Evolutionary conservation across 2,797 vertebrate species (phyloP).

Genomic region (Manis javanica): DNA sequence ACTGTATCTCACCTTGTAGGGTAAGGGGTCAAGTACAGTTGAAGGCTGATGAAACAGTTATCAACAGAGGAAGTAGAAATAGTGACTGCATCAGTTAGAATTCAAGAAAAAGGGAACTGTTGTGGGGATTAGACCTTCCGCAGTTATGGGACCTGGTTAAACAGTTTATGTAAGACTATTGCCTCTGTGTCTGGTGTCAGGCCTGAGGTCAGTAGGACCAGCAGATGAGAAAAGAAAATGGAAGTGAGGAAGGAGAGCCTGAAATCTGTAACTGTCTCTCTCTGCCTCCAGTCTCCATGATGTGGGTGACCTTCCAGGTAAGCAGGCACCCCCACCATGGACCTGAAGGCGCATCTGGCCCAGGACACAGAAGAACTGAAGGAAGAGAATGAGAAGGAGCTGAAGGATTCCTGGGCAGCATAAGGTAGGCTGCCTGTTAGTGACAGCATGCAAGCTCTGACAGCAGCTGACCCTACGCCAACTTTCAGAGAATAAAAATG

Average conservation of each 20-base stretch:
- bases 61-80: neutral
- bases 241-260: neutral
- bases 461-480: rapidly evolving
- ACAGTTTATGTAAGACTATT: neutral
- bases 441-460: neutral
- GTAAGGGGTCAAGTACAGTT: neutral
- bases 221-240: neutral
- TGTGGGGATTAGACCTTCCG: neutral
- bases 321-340: neutral
- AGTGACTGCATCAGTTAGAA: neutral
- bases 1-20: neutral
- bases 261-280: neutral
- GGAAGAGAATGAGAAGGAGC: neutral
- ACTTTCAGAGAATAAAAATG: neutral
- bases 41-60: neutral
- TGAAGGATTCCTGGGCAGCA: neutral
- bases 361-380: neutral
- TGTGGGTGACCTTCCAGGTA: neutral
- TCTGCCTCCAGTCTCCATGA: neutral
- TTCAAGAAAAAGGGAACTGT: neutral
- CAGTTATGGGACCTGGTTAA: neutral
- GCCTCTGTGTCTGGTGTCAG: neutral
- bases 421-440: neutral
- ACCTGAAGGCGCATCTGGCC: neutral
- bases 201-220: neutral